phyloP scores from a whole-genome alignment of 2,888 invertebrate species.

The Cyclophora punctaria region DNA sequence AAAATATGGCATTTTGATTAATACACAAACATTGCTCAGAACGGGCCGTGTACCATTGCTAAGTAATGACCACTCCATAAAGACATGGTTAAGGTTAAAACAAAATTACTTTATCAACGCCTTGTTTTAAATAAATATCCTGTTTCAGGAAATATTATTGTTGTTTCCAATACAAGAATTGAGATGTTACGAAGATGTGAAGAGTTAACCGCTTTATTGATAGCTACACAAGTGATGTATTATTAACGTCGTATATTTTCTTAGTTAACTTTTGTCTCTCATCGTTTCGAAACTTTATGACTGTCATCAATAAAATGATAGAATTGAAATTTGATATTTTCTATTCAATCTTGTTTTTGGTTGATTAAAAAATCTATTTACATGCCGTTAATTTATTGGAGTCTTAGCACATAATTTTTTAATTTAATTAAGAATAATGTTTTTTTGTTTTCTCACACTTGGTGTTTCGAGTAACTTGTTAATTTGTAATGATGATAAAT shows the following conservation, averaged over 20 bases:
- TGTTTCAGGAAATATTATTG: constrained; percentile 75
- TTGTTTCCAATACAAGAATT: constrained; percentile 73
- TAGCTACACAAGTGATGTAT: constrained; percentile 68
- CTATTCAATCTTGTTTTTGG: constrained; percentile 1
- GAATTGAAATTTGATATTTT: constrained; percentile 36
- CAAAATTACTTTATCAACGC: constrained; percentile 76
- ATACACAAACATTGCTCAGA: constrained; percentile 73
- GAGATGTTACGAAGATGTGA: constrained; percentile 68
- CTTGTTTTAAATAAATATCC: constrained; percentile 76
- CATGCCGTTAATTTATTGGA: background rate
- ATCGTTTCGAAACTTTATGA: constrained; percentile 35
- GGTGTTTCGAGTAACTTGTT: too few species aligned
- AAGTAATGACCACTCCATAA: constrained; percentile 76
- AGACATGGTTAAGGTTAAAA: constrained; percentile 76
- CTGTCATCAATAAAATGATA: constrained; percentile 38
- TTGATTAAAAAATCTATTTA: background rate
- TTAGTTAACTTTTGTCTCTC: constrained; percentile 35
- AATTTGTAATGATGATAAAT: too few species aligned
- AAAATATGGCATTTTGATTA: constrained; percentile 74
- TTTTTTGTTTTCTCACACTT: background rate
- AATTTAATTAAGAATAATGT: background rate
- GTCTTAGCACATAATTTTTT: background rate
- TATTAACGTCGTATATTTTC: constrained; percentile 57
- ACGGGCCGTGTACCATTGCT: constrained; percentile 74
- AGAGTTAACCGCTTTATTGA: constrained; percentile 69